Evolutionary conservation across 2,113 vertebrate species (phyloP), one percentile per base, ranked within the genome.

Genomic region (Corythoichthys intestinalis): DNA sequence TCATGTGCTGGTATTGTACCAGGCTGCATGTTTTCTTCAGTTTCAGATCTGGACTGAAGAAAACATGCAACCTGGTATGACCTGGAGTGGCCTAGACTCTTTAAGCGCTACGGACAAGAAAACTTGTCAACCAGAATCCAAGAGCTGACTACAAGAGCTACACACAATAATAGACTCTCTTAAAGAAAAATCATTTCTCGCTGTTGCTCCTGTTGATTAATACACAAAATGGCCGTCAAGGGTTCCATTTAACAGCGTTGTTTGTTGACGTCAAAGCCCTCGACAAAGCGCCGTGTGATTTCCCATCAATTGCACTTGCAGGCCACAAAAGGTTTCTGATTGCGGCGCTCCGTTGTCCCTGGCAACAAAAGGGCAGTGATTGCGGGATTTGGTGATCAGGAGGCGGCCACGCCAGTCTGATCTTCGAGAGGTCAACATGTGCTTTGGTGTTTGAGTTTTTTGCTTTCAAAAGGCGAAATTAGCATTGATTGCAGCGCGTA

Each of bases 271-370:
- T 35, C 38, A 70, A 67, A 54, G 12, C 63, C 38, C 77, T 76
- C 52, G 56, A 70, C 73, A 78, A 69, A 83, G 64, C 64, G 65
- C 70, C 54, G 67, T 70, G 69, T 83, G 81, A 86, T 86, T 89
- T 77, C 82, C 62, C 79, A 74, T 83, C 83, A 76, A 76, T 81
- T 84, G 75, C 58, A 73, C 83, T 79, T 67, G 71, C 3, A 17
- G 76, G 74, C 65, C 72, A 84, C 77, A 83, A 79, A 87, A 64
- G 70, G 37, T 44, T 8, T 47, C 56, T 85, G 86, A 90, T 88
- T 87, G 79, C 78, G 17, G 69, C 3, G 50, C 73, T 44, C 69
- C 2, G 61, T 63, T 65, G 59, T 52, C 52, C 35, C 1, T 3
- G 50, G 74, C 70, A 78, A 79, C 81, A 81, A 75, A 64, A 38